phyloP scores from a whole-genome alignment of 2,888 invertebrate genomes.

The Willowsia nigromaculata region DNA sequence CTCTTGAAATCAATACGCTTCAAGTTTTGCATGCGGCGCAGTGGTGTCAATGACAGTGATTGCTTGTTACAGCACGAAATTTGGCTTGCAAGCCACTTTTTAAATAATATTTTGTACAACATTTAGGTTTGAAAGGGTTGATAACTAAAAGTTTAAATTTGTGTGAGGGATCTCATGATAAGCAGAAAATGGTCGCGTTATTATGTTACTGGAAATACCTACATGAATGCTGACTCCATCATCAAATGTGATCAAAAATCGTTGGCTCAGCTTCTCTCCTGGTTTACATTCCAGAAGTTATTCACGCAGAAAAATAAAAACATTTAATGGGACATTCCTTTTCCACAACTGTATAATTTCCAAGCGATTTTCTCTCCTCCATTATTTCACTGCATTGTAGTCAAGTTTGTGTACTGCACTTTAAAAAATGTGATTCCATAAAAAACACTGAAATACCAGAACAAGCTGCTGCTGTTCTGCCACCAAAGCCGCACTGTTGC shows the following conservation, averaged over 20 bases:
- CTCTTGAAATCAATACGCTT: constrained; percentile 32
- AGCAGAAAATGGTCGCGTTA: no score
- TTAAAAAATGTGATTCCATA: background rate
- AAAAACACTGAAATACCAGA: background rate
- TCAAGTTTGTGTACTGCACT: background rate
- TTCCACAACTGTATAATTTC: background rate
- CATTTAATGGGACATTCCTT: constrained; percentile 62
- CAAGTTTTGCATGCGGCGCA: background rate
- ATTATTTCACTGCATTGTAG: no score
- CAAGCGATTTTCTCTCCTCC: background rate
- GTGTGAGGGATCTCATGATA: no score
- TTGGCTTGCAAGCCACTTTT: no score
- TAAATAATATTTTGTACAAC: no score
- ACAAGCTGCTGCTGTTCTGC: background rate
- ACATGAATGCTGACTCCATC: no score
- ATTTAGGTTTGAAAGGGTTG: no score
- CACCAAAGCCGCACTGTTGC: constrained; percentile 11
- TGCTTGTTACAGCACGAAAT: background rate
- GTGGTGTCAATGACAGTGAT: background rate
- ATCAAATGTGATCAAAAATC: no score
- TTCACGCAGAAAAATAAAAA: constrained; percentile 33
- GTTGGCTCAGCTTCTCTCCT: no score
- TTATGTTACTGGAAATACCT: no score
- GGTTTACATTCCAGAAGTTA: background rate
- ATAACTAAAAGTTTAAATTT: no score